phyloP scores from a whole-genome alignment of 2,113 vertebrate species.

The Antigone vipio region DNA sequence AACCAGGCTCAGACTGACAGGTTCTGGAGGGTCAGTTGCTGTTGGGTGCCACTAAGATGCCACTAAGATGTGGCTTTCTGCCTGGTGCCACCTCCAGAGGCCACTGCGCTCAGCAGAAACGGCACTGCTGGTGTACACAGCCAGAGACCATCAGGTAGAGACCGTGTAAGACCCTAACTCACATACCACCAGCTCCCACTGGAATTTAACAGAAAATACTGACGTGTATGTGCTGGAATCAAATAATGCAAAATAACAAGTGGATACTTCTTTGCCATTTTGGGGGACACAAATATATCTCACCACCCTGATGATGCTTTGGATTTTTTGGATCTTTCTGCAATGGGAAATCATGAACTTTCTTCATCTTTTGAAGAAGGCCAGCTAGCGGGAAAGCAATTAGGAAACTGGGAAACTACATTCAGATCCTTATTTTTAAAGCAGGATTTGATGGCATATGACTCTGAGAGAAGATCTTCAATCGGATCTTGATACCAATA shows the following conservation, averaged over 20 bases:
- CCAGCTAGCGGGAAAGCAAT: neutral
- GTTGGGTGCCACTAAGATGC: neutral
- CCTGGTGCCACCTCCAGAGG: neutral
- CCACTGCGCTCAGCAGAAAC: neutral
- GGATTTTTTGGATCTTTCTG: neutral
- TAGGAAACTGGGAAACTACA: neutral
- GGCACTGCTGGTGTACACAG: neutral
- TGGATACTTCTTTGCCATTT: neutral
- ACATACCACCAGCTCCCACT: neutral
- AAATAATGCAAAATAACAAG: neutral
- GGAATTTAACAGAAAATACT: neutral
- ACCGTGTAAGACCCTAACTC: rapidly evolving
- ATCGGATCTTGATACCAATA: neutral
- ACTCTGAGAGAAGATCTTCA: neutral
- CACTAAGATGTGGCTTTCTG: neutral
- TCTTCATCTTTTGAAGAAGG: neutral
- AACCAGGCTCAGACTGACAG: neutral
- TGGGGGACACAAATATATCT: neutral
- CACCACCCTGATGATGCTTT: neutral
- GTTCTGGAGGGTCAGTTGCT: neutral
- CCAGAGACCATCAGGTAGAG: neutral
- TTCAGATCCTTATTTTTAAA: neutral
- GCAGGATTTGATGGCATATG: neutral
- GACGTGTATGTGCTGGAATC: rapidly evolving
- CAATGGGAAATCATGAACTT: neutral